phyloP scores from a whole-genome alignment of 2,113 vertebrate genomes.

The Poeciliopsis retropinna region DNA sequence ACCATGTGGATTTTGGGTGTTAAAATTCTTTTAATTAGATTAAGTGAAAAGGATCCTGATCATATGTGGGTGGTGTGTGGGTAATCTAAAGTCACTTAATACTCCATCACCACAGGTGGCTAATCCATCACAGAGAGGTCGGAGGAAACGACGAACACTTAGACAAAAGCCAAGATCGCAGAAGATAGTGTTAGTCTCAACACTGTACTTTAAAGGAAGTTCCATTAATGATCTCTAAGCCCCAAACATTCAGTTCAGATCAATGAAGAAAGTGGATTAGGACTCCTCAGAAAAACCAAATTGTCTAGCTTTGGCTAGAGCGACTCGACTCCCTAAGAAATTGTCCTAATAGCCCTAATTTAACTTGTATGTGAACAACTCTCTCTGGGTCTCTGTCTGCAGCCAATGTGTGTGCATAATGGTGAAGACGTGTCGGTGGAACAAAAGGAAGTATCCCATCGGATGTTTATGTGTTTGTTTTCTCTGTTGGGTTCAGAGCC shows the following conservation, averaged over 20 bases:
- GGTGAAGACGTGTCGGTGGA: slow-evolving; percentile 48
- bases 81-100: slow-evolving; percentile 8
- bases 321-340: background rate
- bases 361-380: slow-evolving; percentile 34
- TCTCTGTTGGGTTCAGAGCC: slow-evolving; percentile 28
- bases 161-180: slow-evolving; percentile 51
- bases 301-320: slow-evolving; percentile 1
- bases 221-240: slow-evolving; percentile 31
- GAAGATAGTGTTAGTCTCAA: slow-evolving; percentile 62
- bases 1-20: slow-evolving; percentile 50
- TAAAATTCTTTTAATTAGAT: slow-evolving; percentile 66
- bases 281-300: slow-evolving; percentile 22
- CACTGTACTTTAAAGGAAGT: slow-evolving; percentile 50
- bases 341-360: slow-evolving; percentile 12
- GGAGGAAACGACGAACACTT: slow-evolving; percentile 48
- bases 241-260: slow-evolving; percentile 35
- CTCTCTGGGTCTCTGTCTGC: slow-evolving; percentile 18
- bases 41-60: slow-evolving; percentile 51
- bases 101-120: slow-evolving; percentile 64
- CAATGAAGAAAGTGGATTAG: background rate
- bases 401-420: slow-evolving; percentile 37
- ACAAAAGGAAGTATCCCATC: slow-evolving; percentile 6
- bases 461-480: slow-evolving; percentile 51
- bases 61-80: slow-evolving; percentile 5
- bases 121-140: slow-evolving; percentile 63